Base-by-base conservation (phyloP, 2,888 invertebrate genomes). In the Pristionchus fissidentatus region DNA sequence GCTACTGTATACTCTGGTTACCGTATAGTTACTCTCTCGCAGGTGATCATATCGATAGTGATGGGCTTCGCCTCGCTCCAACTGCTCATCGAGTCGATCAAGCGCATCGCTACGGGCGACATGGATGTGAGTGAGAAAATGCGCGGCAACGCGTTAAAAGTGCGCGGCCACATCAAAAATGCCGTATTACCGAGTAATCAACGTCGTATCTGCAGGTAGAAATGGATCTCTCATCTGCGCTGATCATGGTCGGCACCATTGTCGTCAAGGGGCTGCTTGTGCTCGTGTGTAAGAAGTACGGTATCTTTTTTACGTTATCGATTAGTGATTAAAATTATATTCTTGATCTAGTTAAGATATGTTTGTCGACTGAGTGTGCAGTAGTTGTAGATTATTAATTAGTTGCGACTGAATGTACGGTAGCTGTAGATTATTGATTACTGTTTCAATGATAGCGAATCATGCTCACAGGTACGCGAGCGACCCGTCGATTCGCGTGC, bases 21-120 rank as follows among this genome's bases (percentile, higher is more conserved):
- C n/a, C n/a, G n/a, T n/a, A n/a, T n/a, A n/a, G n/a, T n/a, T n/a
- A n/a, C n/a, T n/a, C 35, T 32, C 49, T 49, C 49, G 46, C 85
- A 90, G 87, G 89, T 91, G 29, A 92, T 93, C 43, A 90, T 94
- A 77, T 92, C 93, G 8, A 93, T 93, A 15, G 92, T 94, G 32
- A 94, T 94, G 93, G 93, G 93, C n/a, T 91, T 93, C 32, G 93
- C 93, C 1, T 92, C 93, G 35, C 87, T 93, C 10, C 93, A 93
- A 86, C 90, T 94, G 75, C 92, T 92, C 46, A 85, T 90, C 26
- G 85, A 90, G 32, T 89, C 92, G 2, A 62, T 87, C 22, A 85
- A 87, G 26, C 78, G 88, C 26, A 87, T 89, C 15, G 49, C 26
- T 3, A 49, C 46, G 15, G 7, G 49, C 4, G 70, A 82, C 5